phyloP scores from a whole-genome alignment of 2,797 vertebrate species.

The Adrianichthys oophorus region DNA sequence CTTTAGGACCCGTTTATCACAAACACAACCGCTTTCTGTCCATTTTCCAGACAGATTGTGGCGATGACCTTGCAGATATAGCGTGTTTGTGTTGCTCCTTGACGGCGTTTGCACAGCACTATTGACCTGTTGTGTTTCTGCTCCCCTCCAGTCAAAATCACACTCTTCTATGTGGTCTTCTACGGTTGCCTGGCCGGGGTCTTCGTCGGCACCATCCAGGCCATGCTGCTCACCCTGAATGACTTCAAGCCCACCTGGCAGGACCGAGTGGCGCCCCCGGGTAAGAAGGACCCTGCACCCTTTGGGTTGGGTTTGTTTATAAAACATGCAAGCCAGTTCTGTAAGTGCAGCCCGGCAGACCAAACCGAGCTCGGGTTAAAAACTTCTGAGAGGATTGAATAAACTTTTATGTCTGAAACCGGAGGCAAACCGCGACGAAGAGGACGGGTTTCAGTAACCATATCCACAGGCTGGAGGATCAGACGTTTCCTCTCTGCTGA shows the following conservation, averaged over 20 bases:
- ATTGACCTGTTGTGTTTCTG: background rate
- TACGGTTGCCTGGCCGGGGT: constrained; percentile 93
- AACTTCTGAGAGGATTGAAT: no score
- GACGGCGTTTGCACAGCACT: background rate
- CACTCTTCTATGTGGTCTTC: constrained; percentile 92
- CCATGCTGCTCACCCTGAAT: constrained; percentile 91
- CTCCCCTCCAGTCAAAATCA: constrained; percentile 87
- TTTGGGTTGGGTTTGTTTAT: background rate
- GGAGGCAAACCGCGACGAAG: no score
- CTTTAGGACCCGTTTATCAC: background rate
- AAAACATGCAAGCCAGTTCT: background rate
- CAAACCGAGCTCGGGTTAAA: no score
- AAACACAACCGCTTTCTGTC: no score
- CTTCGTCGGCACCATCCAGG: constrained; percentile 97
- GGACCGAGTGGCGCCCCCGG: constrained; percentile 94
- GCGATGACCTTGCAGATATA: background rate
- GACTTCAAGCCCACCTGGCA: constrained; percentile 95
- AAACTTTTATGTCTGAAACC: no score
- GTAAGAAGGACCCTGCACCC: constrained; percentile 68
- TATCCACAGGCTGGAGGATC: background rate
- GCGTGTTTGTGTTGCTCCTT: background rate
- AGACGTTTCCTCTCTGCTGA: background rate
- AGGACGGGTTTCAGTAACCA: constrained; percentile 2
- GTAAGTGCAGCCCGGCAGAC: no score
- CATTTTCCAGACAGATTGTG: background rate